phyloP scores from a whole-genome alignment of 2,888 invertebrate genomes.

The Resseliella maxima region DNA sequence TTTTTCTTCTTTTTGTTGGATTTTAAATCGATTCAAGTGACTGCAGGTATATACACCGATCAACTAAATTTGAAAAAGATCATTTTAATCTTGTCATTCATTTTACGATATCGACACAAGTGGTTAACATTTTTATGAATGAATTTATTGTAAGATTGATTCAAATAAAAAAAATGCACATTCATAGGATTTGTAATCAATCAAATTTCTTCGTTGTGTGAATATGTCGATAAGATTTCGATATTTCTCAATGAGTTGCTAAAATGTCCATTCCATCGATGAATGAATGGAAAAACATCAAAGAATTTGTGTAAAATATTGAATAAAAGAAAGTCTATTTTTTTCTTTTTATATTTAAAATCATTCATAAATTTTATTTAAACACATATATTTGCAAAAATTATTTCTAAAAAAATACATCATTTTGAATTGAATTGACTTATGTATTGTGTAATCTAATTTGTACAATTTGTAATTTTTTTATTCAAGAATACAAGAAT shows the following conservation, averaged over 20 bases:
- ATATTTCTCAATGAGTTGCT: neutral
- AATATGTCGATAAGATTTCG: neutral
- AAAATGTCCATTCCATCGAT: neutral
- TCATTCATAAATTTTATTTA: neutral
- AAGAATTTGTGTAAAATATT: neutral
- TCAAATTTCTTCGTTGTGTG: neutral
- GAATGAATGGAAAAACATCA: neutral
- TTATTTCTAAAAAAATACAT: neutral
- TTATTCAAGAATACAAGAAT: too few relatives aligned
- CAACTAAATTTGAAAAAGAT: neutral
- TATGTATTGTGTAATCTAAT: neutral
- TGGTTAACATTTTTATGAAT: conserved; percentile 8
- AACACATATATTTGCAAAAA: neutral
- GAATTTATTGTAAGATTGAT: neutral
- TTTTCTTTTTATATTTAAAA: neutral
- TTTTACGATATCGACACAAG: neutral
- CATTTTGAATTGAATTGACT: neutral
- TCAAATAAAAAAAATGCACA: neutral
- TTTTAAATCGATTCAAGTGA: conserved; percentile 17
- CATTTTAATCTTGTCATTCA: conserved; percentile 46
- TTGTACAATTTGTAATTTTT: neutral
- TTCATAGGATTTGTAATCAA: neutral
- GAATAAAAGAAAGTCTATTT: neutral
- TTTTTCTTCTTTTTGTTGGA: neutral
- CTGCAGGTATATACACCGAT: neutral